Conservation (phyloP, 2,888 invertebrate genomes). For the Siphlonurus alternatus region DNA sequence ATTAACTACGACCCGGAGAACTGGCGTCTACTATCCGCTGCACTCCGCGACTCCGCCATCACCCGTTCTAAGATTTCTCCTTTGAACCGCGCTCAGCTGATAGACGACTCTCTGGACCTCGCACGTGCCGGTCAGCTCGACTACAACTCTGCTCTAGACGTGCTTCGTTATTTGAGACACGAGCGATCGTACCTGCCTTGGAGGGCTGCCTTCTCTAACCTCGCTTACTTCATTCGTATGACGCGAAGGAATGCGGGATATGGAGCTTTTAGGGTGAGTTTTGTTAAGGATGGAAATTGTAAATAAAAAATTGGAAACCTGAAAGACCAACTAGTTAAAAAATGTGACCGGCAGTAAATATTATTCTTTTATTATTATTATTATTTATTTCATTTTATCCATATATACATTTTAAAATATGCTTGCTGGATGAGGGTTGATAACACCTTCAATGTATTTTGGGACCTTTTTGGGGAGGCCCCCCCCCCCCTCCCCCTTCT, state of each 20-base stretch:
- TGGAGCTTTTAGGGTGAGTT: conserved; percentile 49
- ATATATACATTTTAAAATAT: too few species aligned
- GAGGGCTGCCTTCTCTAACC: conserved; percentile 60
- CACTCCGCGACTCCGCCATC: conserved; percentile 1
- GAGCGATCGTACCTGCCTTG: conserved; percentile 76
- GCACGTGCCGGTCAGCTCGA: conserved; percentile 49
- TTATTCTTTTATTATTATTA: too few species aligned
- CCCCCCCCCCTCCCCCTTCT: too few species aligned
- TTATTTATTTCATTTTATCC: too few species aligned
- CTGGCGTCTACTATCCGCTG: conserved; percentile 41
- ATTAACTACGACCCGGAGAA: conserved; percentile 55
- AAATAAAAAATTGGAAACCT: too few species aligned
- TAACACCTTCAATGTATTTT: too few species aligned
- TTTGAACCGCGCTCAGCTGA: conserved; percentile 69
- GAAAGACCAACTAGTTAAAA: too few species aligned
- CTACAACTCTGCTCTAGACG: conserved; percentile 60
- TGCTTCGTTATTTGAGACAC: conserved; percentile 59
- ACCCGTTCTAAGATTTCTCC: conserved; percentile 38
- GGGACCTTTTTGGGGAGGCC: too few species aligned
- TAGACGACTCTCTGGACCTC: conserved; percentile 72
- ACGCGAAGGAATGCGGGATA: conserved; percentile 50
- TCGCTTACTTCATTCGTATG: conserved; percentile 66
- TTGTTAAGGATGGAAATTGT: too few species aligned
- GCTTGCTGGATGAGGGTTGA: too few species aligned
- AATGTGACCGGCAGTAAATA: too few species aligned